Evolutionary conservation across 2,888 invertebrate species (phyloP).

Genomic region (Agapetus fuscipes): DNA sequence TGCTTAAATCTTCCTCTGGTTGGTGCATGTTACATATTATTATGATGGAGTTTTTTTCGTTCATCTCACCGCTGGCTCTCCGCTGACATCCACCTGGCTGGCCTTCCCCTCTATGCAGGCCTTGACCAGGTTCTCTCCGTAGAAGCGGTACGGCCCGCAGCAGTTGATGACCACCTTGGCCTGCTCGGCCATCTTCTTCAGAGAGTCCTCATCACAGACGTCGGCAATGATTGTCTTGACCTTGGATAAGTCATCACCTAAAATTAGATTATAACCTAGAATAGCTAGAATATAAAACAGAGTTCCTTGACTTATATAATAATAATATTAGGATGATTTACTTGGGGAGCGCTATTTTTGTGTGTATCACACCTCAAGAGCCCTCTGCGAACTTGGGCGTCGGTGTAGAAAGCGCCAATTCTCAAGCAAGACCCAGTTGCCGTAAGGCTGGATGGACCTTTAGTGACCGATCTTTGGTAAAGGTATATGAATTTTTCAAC

Average conservation of each 20-base stretch:
- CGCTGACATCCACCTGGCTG: constrained; percentile 87
- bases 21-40: too few relatives aligned
- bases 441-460: too few relatives aligned
- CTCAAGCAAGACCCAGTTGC: too few relatives aligned
- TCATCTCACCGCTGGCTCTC: constrained; percentile 69
- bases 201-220: constrained; percentile 58
- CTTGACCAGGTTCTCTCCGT: constrained; percentile 81
- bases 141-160: constrained; percentile 83
- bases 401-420: too few relatives aligned
- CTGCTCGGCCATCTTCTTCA: constrained; percentile 71
- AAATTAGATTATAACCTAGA: too few relatives aligned
- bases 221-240: constrained; percentile 71
- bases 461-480: too few relatives aligned
- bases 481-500: too few relatives aligned
- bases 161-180: constrained; percentile 80
- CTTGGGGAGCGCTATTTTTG: background rate
- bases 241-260: constrained; percentile 50
- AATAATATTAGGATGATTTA: background rate
- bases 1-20: too few relatives aligned
- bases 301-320: background rate
- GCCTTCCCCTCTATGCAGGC: constrained; percentile 76
- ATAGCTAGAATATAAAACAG: constrained; percentile 1
- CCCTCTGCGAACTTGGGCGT: too few relatives aligned
- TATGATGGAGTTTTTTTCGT: too few relatives aligned
- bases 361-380: too few relatives aligned